Percentiles rank a stretch among this genome's conserved stretches.
Evolutionary conservation across 2,113 vertebrate genomes (phyloP).

Genomic region (Amblyopsis rosae): DNA sequence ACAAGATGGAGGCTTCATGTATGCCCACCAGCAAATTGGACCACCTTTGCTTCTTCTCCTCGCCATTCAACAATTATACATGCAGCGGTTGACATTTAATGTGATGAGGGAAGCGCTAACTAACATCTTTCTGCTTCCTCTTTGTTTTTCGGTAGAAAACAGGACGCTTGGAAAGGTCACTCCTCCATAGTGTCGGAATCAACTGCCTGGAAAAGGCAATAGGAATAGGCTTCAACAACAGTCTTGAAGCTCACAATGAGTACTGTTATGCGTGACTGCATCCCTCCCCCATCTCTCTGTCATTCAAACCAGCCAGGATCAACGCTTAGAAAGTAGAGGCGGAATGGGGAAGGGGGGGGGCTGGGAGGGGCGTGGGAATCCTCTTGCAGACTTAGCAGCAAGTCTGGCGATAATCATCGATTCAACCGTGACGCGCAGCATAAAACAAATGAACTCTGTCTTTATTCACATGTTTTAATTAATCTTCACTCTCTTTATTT

Average conservation of each 20-base stretch:
- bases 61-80: conserved; percentile 64
- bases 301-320: conserved; percentile 45
- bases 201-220: conserved; percentile 41
- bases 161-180: conserved; percentile 73
- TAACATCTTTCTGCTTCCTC: conserved; percentile 64
- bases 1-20: conserved; percentile 35
- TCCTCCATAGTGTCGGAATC: conserved; percentile 61
- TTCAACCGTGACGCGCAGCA: conserved; percentile 11
- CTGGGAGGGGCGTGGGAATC: conserved; percentile 42
- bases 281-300: conserved; percentile 40
- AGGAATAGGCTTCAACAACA: conserved; percentile 30
- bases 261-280: conserved; percentile 50
- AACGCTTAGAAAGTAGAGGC: conserved; percentile 13
- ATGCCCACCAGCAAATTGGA: conserved; percentile 52
- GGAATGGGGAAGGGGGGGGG: too few species aligned
- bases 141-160: conserved; percentile 65
- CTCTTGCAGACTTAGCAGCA: conserved; percentile 21
- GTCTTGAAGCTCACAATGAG: conserved; percentile 33
- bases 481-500: conserved; percentile 35
- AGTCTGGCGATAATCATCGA: conserved; percentile 29
- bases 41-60: conserved; percentile 45
- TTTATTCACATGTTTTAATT: conserved; percentile 40
- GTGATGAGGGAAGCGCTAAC: conserved; percentile 67
- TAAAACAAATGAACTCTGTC: conserved; percentile 14
- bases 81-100: conserved; percentile 75